Evolutionary conservation across 2,113 vertebrate species (phyloP).

Genomic region (Argyrosomus japonicus): DNA sequence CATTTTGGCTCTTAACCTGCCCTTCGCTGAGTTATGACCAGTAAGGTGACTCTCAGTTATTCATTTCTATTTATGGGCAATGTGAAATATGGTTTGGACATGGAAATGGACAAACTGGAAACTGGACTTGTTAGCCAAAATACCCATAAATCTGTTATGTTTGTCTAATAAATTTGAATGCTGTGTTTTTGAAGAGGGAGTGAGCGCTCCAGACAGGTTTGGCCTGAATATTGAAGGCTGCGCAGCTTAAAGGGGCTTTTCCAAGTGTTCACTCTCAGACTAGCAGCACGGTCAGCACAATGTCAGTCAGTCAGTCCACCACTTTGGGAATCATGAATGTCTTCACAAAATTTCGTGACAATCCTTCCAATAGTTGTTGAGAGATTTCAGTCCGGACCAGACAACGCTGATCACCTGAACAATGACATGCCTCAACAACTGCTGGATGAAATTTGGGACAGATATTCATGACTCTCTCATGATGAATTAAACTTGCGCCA

Average conservation of each 20-base stretch:
- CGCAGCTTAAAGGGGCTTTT: neutral
- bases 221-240: conserved; percentile 31
- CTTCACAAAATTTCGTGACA: neutral
- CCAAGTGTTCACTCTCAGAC: neutral
- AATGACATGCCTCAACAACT: neutral
- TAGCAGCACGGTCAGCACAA: no score
- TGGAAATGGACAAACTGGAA: conserved; percentile 33
- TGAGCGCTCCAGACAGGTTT: conserved; percentile 23
- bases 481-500: neutral
- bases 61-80: conserved; percentile 36
- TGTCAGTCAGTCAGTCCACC: neutral
- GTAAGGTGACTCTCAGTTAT: conserved; percentile 35
- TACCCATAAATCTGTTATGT: conserved; percentile 19
- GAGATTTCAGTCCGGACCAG: neutral
- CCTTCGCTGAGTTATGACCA: conserved; percentile 29
- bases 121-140: conserved; percentile 32
- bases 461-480: neutral
- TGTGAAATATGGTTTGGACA: conserved; percentile 18
- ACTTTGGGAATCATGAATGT: neutral
- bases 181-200: neutral
- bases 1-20: conserved; percentile 32
- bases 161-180: conserved; percentile 28
- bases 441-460: neutral
- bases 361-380: neutral
- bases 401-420: neutral